Percentiles rank a stretch among this genome's conserved stretches.
Evolutionary conservation across 2,113 vertebrate genomes (phyloP).

Genomic region (Zosterops pallidus): DNA sequence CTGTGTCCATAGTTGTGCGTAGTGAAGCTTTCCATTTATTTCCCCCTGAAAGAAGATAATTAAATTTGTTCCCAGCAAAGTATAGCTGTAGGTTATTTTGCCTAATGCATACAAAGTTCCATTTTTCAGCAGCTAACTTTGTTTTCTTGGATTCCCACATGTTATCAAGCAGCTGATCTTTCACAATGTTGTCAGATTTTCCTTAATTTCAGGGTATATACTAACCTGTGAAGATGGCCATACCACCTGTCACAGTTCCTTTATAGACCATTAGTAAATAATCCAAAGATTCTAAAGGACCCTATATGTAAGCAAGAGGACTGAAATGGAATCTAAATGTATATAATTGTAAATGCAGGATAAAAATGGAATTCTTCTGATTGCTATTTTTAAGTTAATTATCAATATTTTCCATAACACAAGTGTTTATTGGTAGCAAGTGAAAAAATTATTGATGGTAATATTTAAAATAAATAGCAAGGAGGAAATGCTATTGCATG

Average conservation of each 20-base stretch:
- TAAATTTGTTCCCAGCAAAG: background rate
- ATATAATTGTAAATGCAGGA: background rate
- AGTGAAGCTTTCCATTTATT: background rate
- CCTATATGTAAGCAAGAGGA: background rate
- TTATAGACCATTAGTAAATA: background rate
- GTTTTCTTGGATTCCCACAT: background rate
- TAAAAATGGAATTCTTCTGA: background rate
- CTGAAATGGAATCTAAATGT: background rate
- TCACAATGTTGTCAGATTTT: background rate
- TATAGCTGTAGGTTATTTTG: background rate
- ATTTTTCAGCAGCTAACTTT: background rate
- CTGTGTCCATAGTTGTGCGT: background rate
- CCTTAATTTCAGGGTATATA: background rate
- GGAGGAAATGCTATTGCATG: background rate
- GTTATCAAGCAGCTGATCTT: background rate
- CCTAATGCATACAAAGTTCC: background rate
- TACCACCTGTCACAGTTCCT: background rate
- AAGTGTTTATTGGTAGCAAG: background rate
- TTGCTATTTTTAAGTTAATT: background rate
- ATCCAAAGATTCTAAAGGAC: background rate
- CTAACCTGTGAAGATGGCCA: background rate
- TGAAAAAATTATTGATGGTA: background rate
- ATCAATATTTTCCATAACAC: background rate
- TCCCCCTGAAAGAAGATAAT: background rate
- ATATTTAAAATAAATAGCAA: background rate